Base-by-base conservation (phyloP, 2,797 vertebrate species). In the Astyanax mexicanus region DNA sequence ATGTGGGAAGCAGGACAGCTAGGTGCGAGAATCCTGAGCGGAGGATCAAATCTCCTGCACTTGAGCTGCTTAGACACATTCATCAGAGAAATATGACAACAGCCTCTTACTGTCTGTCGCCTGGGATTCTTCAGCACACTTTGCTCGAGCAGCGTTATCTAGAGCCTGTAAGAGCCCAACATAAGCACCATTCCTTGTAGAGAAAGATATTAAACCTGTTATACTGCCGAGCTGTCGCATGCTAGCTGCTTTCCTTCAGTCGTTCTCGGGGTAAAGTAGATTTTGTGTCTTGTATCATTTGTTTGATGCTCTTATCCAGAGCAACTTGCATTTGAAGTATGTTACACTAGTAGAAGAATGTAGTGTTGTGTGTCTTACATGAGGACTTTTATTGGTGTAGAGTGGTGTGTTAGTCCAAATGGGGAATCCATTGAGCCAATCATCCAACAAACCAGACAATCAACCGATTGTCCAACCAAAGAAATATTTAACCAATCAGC, bases 1-100 rank as follows among this genome's bases (percentile, higher is more conserved):
- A 69, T 74, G 73, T 52, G 60, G 38, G 45, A 64, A 47, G 58
- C 3, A 0, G 54, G 37, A 72, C 27, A 23, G 75, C 78, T 67
- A 69, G 69, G 64, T 71, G 60, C 61, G 61, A 77, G 74, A 70
- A 67, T 70, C 54, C 6, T 1, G 6, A 52, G 55, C 17, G 12
- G 29, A 45, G 49, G 55, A 54, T 71, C 40, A 40, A 64, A 64
- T 69, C 70, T 61, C 6, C n/a, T 4, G 23, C 29, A 60, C 29
- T 60, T 57, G 45, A 40, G 68, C 52, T 29, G 2, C 40, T 51
- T 29, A 38, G 65, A 70, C 29, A 12, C 68, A 65, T 68, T 29
- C 21, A 6, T 74, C 65, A 73, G 11, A 37, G 29, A 55, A 35
- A n/a, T 67, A 60, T 69, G 54, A 64, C 66, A 47, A 23, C 21